Evolutionary conservation across 2,888 invertebrate species (phyloP).

Genomic region (Steinernema carpocapsae): DNA sequence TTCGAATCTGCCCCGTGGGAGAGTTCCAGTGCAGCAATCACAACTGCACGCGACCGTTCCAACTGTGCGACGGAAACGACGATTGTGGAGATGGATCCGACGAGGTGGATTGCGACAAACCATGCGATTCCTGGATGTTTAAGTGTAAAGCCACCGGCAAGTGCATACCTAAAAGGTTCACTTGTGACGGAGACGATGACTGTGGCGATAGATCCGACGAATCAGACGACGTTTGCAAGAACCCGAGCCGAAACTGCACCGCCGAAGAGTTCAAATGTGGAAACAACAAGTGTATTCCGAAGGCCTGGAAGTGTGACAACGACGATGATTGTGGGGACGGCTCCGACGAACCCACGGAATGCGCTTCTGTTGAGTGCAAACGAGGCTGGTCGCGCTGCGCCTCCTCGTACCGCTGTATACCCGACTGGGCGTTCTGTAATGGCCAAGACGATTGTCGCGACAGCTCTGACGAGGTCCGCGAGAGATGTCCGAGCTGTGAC

Average conservation of each 20-base stretch:
- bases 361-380: conserved; percentile 89
- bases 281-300: conserved; percentile 90
- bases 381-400: conserved; percentile 94
- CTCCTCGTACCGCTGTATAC: conserved; percentile 79
- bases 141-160: conserved; percentile 72
- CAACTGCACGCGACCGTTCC: conserved; percentile 88
- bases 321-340: conserved; percentile 97
- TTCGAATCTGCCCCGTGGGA: conserved; percentile 73
- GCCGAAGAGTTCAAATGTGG: conserved; percentile 90
- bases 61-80: conserved; percentile 82
- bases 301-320: conserved; percentile 80
- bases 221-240: conserved; percentile 40
- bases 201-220: conserved; percentile 69
- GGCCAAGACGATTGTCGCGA: conserved; percentile 89
- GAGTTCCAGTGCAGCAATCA: conserved; percentile 92
- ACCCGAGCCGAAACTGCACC: conserved; percentile 77
- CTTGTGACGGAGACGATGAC: conserved; percentile 79
- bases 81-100: conserved; percentile 68
- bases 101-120: conserved; percentile 66
- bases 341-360: conserved; percentile 90
- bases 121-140: conserved; percentile 69
- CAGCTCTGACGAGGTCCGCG: conserved; percentile 85
- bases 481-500: conserved; percentile 85
- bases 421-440: conserved; percentile 96
- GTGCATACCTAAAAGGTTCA: conserved; percentile 81